Evolutionary conservation across 2,888 invertebrate genomes (phyloP).

Genomic region (Enchytraeus crypticus): DNA sequence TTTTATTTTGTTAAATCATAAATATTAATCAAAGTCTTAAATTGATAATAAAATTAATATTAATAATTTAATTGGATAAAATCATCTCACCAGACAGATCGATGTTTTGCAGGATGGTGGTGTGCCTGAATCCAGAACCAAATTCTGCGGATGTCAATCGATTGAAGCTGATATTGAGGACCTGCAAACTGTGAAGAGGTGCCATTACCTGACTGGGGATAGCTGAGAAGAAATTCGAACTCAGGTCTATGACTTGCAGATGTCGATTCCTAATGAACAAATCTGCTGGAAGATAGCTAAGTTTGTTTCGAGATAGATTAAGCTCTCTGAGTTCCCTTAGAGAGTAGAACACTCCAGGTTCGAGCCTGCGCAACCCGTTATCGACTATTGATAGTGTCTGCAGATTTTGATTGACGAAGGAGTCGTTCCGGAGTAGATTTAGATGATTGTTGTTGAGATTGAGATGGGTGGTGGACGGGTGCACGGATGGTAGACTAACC

Average conservation of each 20-base stretch:
- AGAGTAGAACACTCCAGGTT: conserved; percentile 16
- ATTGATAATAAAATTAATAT: too few relatives aligned
- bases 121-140: conserved; percentile 30
- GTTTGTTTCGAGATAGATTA: conserved; percentile 23
- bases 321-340: conserved; percentile 12
- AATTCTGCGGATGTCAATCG: conserved; percentile 24
- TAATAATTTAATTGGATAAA: too few relatives aligned
- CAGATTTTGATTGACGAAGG: conserved; percentile 5
- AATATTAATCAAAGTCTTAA: too few relatives aligned
- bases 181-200: conserved; percentile 24
- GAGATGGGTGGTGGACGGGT: conserved; percentile 12
- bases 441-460: conserved; percentile 22
- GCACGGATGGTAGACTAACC: conserved; percentile 5
- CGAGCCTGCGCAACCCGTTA: conserved; percentile 17
- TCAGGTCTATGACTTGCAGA: conserved; percentile 31
- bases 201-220: conserved; percentile 27
- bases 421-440: conserved; percentile 12
- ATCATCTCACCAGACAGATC: conserved; percentile 32
- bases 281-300: conserved; percentile 25
- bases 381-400: conserved; percentile 19
- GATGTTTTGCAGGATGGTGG: conserved; percentile 27
- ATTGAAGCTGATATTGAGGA: conserved; percentile 32
- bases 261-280: conserved; percentile 26
- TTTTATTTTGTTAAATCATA: too few relatives aligned
- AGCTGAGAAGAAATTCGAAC: conserved; percentile 25